Base-by-base conservation (phyloP, 2,797 vertebrate genomes). In the Spinus olivaceus region DNA sequence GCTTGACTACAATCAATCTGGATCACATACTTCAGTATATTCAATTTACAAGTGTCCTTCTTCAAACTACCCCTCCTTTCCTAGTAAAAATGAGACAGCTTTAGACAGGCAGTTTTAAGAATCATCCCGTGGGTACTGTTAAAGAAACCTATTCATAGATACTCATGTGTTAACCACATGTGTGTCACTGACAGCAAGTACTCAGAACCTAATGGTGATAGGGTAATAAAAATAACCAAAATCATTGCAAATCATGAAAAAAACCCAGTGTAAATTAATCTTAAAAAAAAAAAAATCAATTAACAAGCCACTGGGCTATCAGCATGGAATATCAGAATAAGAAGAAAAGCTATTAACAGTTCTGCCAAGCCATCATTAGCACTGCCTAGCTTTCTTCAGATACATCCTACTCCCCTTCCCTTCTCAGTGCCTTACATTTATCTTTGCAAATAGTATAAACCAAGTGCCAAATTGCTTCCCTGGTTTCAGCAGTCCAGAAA, bases 121-220 rank as follows among this genome's bases (percentile, higher is more conserved):
- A 93, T 92, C 94, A 88, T 97, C 96, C 96, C 90, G 10, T 79
- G 95, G 90, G 97, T 84, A 51, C 94, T 95, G 78, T 94, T 96
- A 97, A 96, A 97, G 94, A 98, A 96, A 97, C 94, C 92, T 97
- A 84, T 97, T 97, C 95, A 85, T 84, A 84, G 88, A 86, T 92
- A 91, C 49, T 96, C 96, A 97, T 96, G 88, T 98, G 97, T 96
- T 98, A 97, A 94, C 95, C 97, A 98, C 96, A 97, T 98, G 97
- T 94, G 95, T 96, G 89, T 96, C 88, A 84, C 92, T 97, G 96
- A 97, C 95, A 95, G 78, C 66, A 89, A 91, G 84, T 91, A 91
- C 92, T 95, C 95, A 81, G 87, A 93, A 90, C 25, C 64, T 90
- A 92, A 94, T 65, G 53, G 93, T 70, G 88, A 93, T 83, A 54